These are phyloP conservation scores for honey bee (Apis mellifera) DNA, from an alignment of 1,140 invertebrate species.

Conservation along the genomic window Amel_HAv3.1 CM009936.2:15778001-15778500, in stretches of 20 bases:
- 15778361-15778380: neutral
- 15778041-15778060: slow-evolving; percentile 8
- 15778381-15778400: neutral
- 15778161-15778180: neutral
- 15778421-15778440: slow-evolving; percentile 11
- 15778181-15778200: neutral
- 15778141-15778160: neutral
- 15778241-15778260: neutral
- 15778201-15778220: neutral
- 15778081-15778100: neutral
- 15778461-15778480: neutral
- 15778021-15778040: neutral
- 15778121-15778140: neutral
- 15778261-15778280: too few species aligned
- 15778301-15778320: too few species aligned
- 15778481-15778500: too few species aligned
- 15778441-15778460: neutral
- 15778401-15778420: neutral
- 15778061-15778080: slow-evolving; percentile 15
- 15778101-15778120: neutral
- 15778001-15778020: neutral
- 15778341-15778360: too few species aligned
- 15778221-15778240: too few species aligned
- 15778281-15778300: too few species aligned
- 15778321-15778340: neutral